Base-by-base conservation (phyloP, 1,140 invertebrate species). In the Sogatella furcifera region DNA sequence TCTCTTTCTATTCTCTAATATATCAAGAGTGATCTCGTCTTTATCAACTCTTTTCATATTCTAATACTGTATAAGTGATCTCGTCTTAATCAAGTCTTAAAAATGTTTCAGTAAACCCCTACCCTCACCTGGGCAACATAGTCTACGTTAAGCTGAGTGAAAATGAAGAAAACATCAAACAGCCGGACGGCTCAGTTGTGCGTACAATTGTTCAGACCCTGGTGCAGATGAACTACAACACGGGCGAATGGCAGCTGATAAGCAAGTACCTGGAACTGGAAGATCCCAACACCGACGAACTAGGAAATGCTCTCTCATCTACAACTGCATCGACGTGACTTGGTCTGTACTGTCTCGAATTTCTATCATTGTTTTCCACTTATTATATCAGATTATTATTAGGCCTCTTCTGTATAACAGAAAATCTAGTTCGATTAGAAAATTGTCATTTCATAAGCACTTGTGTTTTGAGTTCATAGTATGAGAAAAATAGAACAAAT, bases 201-300 rank as follows among this genome's bases (percentile, higher is more conserved):
- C 0, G 58, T 61, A 82, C 83, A 0, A 77, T 91, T 4, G 89
- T 90, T 0, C 92, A 97, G 72, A 94, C 89, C 13, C 92, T 94
- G 74, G 95, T 95, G 80, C 92, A 95, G 75, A 95, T 97, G 92
- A 95, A 97, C 74, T 96, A 95, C 75, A 89, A 86, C 64, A 93
- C 90, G 59, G 92, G 92, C 0, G 91, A 95, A 71, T 95, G 92
- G 91, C 95, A 94, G 67, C 76, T 89, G 41, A 88, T 95, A 55
- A 90, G 92, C 69, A 95, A 95, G 68, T 86, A 84, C 69, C 73
- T 84, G 17, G 64, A 66, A 19, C n/a, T 67, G n/a, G 59, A 60
- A 5, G 43, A 9, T 2, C 2, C 6, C 24, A 6, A 28, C 24
- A 28, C 6, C 24, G 24, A 6, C 2, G 6, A 28, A 28, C 24